Evolutionary conservation across 1,140 invertebrate species (phyloP), one percentile per base, ranked within the genome.

Genomic region (Atta texana): DNA sequence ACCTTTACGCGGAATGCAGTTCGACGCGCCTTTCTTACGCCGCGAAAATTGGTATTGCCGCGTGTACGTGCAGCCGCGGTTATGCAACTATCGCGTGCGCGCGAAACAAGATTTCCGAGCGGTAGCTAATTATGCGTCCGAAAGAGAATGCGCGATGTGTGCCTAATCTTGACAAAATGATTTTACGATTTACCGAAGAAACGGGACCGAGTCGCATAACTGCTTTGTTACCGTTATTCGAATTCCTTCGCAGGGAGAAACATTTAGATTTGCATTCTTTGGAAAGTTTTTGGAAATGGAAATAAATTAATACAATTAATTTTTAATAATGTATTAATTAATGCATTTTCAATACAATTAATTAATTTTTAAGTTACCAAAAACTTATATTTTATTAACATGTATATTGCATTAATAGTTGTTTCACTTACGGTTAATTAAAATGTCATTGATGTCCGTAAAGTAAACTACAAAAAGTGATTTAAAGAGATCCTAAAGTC

Each of bases 131-230:
- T 84, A 66, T 28, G 77, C 57, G 53, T 53, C 57, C 81, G 53
- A 84, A 87, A 75, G 82, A 89, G 66, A 89, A 89, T 51, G 77
- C 66, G 39, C 71, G n/a, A n/a, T 24, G 34, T 24, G n/a, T 39
- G 34, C 34, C 34, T 39, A 39, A 39, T 74, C 68, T 74, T 16
- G 53, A 10, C 39, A 10, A 44, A 49, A 49, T 24, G 28, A 55
- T 72, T 71, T 21, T 24, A 3, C 21, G 64, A 39, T 53, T 24
- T 71, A 39, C 8, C 49, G 2, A 51, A 6, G 49, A 68, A 80
- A 68, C 16, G 18, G 61, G 0, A 78, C 14, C n/a, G 7, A 14
- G 18, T 31, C 44, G 28, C 7, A 7, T 3, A 31, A 7, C 18
- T 14, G 18, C n/a, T 34, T 34, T 3, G 21, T 16, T 16, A 12